Evolutionary conservation across 2,797 vertebrate genomes (phyloP).

Genomic region (Tadarida brasiliensis): DNA sequence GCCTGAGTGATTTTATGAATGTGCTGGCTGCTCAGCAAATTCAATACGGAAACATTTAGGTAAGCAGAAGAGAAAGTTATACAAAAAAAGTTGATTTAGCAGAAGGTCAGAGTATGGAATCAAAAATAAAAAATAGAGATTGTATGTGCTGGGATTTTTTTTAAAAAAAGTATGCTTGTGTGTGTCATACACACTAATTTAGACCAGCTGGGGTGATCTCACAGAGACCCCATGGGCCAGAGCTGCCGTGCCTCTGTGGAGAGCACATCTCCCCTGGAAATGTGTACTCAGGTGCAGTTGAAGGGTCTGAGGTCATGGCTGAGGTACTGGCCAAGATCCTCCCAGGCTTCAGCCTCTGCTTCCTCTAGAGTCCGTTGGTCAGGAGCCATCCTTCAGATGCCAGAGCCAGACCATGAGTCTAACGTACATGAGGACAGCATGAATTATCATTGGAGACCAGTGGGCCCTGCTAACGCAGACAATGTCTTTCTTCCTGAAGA

Average conservation of each 20-base stretch:
- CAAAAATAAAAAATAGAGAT: not conserved
- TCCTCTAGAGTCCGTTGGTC: conserved; percentile 86
- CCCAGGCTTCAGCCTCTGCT: conserved; percentile 82
- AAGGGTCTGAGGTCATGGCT: conserved; percentile 86
- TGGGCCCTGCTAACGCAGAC: not conserved
- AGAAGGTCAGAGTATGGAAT: conserved; percentile 29
- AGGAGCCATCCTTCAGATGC: conserved; percentile 85
- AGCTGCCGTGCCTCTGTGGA: conserved; percentile 70
- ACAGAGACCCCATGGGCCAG: conserved; percentile 58
- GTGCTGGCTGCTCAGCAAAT: conserved; percentile 61
- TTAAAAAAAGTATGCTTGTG: not conserved
- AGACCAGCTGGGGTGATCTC: conserved; percentile 82
- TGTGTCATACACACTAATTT: conserved; percentile 17
- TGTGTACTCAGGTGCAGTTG: conserved; percentile 86
- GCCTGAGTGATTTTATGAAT: conserved; percentile 48
- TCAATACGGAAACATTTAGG: conserved; percentile 31
- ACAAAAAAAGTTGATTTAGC: conserved; percentile 25
- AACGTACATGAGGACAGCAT: conserved; percentile 84
- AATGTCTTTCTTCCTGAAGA: conserved; percentile 61
- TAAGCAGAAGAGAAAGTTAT: conserved; percentile 48
- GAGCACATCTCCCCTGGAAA: conserved; percentile 79
- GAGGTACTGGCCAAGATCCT: conserved; percentile 84
- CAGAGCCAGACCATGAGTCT: conserved; percentile 84
- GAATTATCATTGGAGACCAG: conserved; percentile 84
- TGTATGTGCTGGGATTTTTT: conserved; percentile 35